phyloP scores from a whole-genome alignment of 2,888 invertebrate species.

The Lepidocyrtinus sp. region DNA sequence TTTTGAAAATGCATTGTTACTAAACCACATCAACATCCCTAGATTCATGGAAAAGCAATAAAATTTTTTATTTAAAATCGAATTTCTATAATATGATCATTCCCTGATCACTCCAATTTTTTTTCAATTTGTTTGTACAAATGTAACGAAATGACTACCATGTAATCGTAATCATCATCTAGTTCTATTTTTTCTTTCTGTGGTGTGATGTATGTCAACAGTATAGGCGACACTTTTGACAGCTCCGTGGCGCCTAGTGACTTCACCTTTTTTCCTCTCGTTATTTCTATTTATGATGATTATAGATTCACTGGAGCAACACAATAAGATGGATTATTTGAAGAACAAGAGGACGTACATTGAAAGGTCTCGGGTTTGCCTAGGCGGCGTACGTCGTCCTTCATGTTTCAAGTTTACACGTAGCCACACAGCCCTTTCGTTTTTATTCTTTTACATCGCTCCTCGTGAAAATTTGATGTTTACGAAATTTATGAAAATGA shows the following conservation, averaged over 20 bases:
- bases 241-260: conserved; percentile 65
- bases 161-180: neutral
- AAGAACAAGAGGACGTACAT: conserved; percentile 9
- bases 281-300: conserved; percentile 15
- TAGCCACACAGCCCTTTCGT: neutral
- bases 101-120: too few species aligned
- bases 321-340: neutral
- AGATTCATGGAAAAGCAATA: too few species aligned
- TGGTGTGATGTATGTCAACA: conserved; percentile 54
- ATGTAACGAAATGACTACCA: neutral
- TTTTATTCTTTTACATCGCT: neutral
- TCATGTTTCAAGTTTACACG: neutral
- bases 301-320: neutral
- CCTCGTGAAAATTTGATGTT: too few species aligned
- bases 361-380: neutral
- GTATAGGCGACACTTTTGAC: conserved; percentile 67
- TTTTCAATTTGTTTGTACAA: neutral
- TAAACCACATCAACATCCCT: too few species aligned
- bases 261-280: conserved; percentile 39
- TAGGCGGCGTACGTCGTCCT: neutral
- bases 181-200: neutral
- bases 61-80: too few species aligned
- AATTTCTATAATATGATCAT: too few species aligned
- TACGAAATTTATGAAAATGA: too few species aligned
- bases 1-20: too few species aligned